A percentile compares a stretch with the other conserved stretches of the same genome.
Conservation (phyloP, 2,797 vertebrate species). For the Benthosema pterotum region DNA sequence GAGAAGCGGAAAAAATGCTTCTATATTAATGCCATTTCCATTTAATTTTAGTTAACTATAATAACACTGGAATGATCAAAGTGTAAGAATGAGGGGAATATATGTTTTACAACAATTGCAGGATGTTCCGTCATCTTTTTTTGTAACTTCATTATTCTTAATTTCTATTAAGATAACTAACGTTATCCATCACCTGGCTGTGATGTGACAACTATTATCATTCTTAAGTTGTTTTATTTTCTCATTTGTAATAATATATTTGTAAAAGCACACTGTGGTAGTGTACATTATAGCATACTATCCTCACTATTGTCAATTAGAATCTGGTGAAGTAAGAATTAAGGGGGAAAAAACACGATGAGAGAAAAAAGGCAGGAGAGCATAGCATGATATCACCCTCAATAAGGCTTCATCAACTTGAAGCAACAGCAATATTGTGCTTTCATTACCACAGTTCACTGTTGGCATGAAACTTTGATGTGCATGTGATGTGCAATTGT, state of each 20-base stretch:
- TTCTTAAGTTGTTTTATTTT: no score
- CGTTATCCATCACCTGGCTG: not conserved
- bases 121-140: not conserved
- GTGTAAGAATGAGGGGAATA: no score
- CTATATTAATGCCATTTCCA: no score
- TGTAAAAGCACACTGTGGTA: no score
- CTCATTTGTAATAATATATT: no score
- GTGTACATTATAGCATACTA: constrained; percentile 9
- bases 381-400: constrained; percentile 43
- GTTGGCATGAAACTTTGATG: constrained; percentile 72
- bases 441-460: constrained; percentile 70
- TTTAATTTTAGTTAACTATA: no score
- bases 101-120: not conserved
- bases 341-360: constrained; percentile 28
- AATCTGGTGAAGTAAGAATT: constrained; percentile 43
- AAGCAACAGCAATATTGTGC: constrained; percentile 67
- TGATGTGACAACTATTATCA: no score
- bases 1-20: no score
- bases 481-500: constrained; percentile 61
- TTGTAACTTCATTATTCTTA: not conserved
- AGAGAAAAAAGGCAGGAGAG: constrained; percentile 12
- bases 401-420: constrained; percentile 60
- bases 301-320: constrained; percentile 24
- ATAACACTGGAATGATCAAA: no score
- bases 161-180: not conserved